phyloP scores from a whole-genome alignment of 2,888 invertebrate species.

The Seira ritae region DNA sequence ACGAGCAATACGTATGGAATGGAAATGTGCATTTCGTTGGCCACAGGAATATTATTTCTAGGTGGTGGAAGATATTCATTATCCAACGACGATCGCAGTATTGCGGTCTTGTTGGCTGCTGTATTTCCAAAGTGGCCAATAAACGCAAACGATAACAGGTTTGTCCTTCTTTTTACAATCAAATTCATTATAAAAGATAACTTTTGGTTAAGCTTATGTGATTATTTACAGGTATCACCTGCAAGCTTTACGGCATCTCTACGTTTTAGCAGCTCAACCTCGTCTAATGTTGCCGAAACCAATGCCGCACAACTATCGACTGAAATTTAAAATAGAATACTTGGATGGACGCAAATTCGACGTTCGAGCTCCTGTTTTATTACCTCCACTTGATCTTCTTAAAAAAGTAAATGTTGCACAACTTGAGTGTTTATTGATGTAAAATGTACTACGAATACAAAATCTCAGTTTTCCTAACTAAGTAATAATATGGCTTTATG shows the following conservation, averaged over 20 bases:
- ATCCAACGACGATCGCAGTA: conserved; percentile 87
- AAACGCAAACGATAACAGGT: conserved; percentile 97
- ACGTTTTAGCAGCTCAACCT: conserved; percentile 95
- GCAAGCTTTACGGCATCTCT: conserved; percentile 97
- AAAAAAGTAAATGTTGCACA: conserved; percentile 56
- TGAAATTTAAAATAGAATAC: conserved; percentile 69
- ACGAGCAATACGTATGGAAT: conserved; percentile 88
- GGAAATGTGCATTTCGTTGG: conserved; percentile 97
- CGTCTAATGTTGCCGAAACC: conserved; percentile 86
- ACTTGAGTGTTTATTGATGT: neutral
- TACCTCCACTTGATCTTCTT: conserved; percentile 71
- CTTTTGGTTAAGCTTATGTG: too few relatives aligned
- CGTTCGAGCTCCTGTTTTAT: conserved; percentile 67
- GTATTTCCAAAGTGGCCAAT: conserved; percentile 98
- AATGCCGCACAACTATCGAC: conserved; percentile 62
- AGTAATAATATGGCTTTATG: too few relatives aligned
- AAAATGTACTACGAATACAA: neutral
- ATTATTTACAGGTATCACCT: conserved; percentile 90
- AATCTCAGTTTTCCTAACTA: too few relatives aligned
- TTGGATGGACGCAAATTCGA: conserved; percentile 66
- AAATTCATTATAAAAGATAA: neutral
- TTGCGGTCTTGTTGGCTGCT: conserved; percentile 93
- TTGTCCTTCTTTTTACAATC: too few relatives aligned
- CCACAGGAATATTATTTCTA: conserved; percentile 93
- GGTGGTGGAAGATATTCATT: conserved; percentile 94